Percentiles rank a stretch among this genome's conserved stretches.
Conservation (phyloP, 2,797 vertebrate genomes). For the Arctocebus calabarensis region DNA sequence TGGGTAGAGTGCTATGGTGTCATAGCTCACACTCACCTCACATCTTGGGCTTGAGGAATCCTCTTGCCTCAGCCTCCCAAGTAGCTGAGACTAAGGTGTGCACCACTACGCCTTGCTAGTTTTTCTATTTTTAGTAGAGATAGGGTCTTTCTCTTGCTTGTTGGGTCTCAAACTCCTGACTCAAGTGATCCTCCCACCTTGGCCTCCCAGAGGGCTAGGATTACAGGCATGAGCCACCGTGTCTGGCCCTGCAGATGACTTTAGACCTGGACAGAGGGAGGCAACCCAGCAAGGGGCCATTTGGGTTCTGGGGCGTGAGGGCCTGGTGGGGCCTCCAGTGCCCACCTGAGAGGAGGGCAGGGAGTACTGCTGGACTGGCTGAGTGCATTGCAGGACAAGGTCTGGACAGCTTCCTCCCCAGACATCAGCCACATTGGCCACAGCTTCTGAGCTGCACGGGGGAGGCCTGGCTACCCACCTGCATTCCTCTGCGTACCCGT, state of each 20-base stretch:
- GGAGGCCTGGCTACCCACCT: constrained; percentile 28
- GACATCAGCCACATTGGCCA: neutral
- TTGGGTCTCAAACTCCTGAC: too few species aligned
- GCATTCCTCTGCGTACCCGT: constrained; percentile 33
- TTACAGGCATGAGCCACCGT: too few species aligned
- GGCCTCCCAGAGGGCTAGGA: too few species aligned
- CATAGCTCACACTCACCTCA: too few species aligned
- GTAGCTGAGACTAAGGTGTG: too few species aligned
- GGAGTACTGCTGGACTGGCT: neutral
- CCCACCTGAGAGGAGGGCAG: neutral
- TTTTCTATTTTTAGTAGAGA: too few species aligned
- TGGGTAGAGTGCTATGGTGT: too few species aligned
- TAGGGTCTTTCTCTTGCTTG: too few species aligned
- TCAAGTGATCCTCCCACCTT: too few species aligned
- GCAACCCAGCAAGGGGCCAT: neutral
- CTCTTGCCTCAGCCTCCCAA: too few species aligned
- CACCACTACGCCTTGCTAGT: too few species aligned
- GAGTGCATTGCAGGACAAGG: neutral
- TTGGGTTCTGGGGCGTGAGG: neutral
- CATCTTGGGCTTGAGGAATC: too few species aligned
- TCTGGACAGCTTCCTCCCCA: neutral
- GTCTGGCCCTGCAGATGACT: neutral
- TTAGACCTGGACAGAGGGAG: neutral
- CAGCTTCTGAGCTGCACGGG: neutral
- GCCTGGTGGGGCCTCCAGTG: neutral